phyloP scores from a whole-genome alignment of 2,888 invertebrate species.

The Elegia similella region DNA sequence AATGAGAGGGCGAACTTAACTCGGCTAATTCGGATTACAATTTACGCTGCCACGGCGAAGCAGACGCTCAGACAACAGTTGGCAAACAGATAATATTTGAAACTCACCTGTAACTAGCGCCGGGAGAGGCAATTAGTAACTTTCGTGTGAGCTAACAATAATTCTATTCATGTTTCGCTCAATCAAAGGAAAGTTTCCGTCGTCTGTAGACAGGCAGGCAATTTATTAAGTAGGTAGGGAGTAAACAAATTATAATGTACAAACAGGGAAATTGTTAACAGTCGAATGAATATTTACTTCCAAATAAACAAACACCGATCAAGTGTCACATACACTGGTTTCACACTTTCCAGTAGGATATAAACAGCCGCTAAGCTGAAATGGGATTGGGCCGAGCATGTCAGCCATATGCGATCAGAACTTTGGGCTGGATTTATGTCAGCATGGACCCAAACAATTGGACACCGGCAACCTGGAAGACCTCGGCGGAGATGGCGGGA shows the following conservation, averaged over 20 bases:
- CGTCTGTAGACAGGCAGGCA: neutral
- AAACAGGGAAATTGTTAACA: neutral
- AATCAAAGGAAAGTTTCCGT: slow-evolving; percentile 1
- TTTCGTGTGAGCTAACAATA: slow-evolving; percentile 18
- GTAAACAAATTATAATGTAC: slow-evolving; percentile 6
- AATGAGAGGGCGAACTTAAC: neutral
- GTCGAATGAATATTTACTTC: neutral
- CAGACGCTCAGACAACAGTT: slow-evolving; percentile 5
- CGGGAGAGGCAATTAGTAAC: slow-evolving; percentile 19
- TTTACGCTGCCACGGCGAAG: neutral
- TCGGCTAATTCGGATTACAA: slow-evolving; percentile 30
- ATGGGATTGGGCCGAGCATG: too few species aligned
- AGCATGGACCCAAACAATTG: too few species aligned
- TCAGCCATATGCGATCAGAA: too few species aligned
- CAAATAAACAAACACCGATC: neutral
- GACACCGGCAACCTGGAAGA: too few species aligned
- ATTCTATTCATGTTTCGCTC: slow-evolving; percentile 9
- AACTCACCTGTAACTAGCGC: slow-evolving; percentile 7
- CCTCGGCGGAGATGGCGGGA: too few species aligned
- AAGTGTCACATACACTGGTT: too few species aligned
- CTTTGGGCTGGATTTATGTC: too few species aligned
- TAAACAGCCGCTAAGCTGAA: too few species aligned
- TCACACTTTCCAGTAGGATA: too few species aligned
- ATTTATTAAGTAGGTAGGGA: neutral
- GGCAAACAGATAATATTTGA: slow-evolving; percentile 15